Conservation (phyloP, 2,113 vertebrate species). For the Cichladusa arquata region DNA sequence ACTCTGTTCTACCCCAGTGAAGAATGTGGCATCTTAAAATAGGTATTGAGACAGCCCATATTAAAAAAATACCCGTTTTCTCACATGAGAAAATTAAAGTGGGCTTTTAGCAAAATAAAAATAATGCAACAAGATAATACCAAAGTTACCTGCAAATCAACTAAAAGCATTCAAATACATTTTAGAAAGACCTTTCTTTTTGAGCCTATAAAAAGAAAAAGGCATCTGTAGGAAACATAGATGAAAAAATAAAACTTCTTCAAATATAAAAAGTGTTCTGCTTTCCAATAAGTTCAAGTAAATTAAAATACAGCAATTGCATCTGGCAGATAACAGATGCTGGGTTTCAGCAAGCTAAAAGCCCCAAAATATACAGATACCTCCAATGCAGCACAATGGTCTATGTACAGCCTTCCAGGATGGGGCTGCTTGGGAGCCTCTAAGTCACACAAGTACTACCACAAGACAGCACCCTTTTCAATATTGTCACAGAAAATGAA, state of each 20-base stretch:
- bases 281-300: conserved; percentile 72
- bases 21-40: neutral
- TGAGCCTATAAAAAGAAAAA: conserved; percentile 56
- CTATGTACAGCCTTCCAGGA: conserved; percentile 41
- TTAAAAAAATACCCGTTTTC: conserved; percentile 42
- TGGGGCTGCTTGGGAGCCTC: conserved; percentile 32
- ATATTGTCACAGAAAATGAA: conserved; percentile 52
- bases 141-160: conserved; percentile 37
- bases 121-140: neutral
- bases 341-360: conserved; percentile 51
- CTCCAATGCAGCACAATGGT: conserved; percentile 52
- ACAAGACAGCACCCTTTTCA: conserved; percentile 66
- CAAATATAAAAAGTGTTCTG: conserved; percentile 67
- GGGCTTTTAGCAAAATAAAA: conserved; percentile 8
- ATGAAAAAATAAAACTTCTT: conserved; percentile 72
- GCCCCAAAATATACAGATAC: conserved; percentile 87
- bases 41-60: neutral
- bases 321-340: conserved; percentile 29
- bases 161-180: conserved; percentile 42
- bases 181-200: conserved; percentile 25
- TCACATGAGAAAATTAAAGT: conserved; percentile 46
- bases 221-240: conserved; percentile 46
- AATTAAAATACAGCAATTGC: conserved; percentile 53
- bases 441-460: neutral
- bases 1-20: neutral